Conservation (phyloP, 1,140 invertebrate genomes). For the Pogonognathellus flavescens region DNA sequence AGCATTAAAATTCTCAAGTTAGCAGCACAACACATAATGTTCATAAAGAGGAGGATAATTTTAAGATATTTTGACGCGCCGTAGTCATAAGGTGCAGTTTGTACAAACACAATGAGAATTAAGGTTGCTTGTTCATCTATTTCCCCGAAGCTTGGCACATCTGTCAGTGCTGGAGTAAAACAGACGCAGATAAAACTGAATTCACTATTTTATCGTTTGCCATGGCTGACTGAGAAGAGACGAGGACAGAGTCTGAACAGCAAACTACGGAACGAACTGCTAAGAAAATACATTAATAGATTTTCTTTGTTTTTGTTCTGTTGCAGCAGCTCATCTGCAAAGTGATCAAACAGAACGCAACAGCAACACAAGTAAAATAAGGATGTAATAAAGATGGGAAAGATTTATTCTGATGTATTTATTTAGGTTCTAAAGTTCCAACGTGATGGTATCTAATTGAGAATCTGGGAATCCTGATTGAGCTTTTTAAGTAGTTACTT, state of each 20-base stretch:
- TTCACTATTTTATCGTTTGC: no score
- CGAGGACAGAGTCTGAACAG: no score
- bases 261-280: not conserved
- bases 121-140: not conserved
- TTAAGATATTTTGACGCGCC: not conserved
- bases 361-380: slow-evolving; percentile 11
- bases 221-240: no score
- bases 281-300: slow-evolving; percentile 28
- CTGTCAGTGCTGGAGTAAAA: not conserved
- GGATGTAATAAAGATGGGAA: slow-evolving; percentile 27
- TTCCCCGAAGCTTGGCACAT: not conserved
- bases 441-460: slow-evolving; percentile 18
- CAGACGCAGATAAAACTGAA: not conserved
- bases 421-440: no score
- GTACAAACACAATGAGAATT: not conserved
- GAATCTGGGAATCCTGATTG: slow-evolving; percentile 26
- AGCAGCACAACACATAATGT: not conserved
- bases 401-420: slow-evolving; percentile 23
- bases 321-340: not conserved
- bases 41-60: not conserved
- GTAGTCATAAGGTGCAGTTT: not conserved
- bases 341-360: not conserved
- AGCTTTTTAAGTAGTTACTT: not conserved
- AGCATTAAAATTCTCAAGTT: slow-evolving; percentile 23
- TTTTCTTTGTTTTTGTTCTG: not conserved